phyloP scores from a whole-genome alignment of 2,797 vertebrate genomes.

The Threskiornis aethiopicus region DNA sequence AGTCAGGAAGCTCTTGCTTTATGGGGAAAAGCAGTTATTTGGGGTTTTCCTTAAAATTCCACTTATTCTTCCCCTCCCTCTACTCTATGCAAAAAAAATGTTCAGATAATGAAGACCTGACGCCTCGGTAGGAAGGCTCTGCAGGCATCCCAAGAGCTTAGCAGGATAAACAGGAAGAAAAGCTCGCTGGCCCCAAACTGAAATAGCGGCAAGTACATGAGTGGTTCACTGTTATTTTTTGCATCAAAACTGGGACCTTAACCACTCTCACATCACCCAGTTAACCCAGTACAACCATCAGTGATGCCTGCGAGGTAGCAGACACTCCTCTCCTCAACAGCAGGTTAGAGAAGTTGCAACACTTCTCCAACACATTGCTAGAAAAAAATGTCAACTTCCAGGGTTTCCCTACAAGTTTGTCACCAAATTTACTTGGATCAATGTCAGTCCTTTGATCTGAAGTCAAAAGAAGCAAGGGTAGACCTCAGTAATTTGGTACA shows the following conservation, averaged over 20 bases:
- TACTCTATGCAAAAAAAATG: not conserved
- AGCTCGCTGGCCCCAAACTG: not conserved
- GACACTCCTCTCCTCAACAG: not conserved
- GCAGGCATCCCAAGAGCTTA: not conserved
- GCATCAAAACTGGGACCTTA: not conserved
- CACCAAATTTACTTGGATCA: not conserved
- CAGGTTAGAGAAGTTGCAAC: not conserved
- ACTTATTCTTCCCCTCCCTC: not conserved
- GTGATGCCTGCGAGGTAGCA: not conserved
- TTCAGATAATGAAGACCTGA: not conserved
- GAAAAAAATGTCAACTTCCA: not conserved
- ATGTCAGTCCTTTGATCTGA: not conserved
- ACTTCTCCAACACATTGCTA: not conserved
- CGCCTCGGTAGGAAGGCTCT: not conserved
- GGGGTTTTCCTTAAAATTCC: not conserved
- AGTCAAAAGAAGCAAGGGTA: not conserved
- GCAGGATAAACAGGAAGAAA: not conserved
- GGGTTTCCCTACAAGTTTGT: not conserved
- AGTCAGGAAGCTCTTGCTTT: not conserved
- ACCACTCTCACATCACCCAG: not conserved
- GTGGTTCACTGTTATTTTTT: not conserved
- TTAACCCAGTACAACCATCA: not conserved
- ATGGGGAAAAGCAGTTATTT: not conserved
- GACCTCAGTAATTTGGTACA: not conserved
- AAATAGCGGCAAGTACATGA: not conserved